These are phyloP conservation scores for Taeniopygia guttata DNA, from an alignment of 2,797 vertebrate genomes.

Conservation along the genomic window DNA sequence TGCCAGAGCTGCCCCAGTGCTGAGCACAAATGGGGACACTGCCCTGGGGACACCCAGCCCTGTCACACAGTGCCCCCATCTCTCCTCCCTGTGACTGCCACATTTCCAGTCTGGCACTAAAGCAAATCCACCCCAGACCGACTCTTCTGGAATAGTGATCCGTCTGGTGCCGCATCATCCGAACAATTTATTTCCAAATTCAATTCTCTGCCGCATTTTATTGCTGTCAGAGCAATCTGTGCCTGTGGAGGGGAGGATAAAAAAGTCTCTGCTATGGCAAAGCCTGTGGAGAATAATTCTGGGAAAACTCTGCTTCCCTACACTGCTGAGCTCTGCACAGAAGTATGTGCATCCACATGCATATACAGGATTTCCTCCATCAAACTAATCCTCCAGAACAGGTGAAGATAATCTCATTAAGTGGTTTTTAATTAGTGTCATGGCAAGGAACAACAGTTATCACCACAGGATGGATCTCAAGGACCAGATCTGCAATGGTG, in stretches of 20 bases:
- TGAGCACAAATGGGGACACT: fast-evolving
- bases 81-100: fast-evolving
- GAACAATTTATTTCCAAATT: conserved; percentile 9
- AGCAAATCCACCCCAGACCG: fast-evolving
- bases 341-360: not conserved
- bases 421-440: conserved; percentile 11
- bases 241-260: not conserved
- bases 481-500: not conserved
- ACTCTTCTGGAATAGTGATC: not conserved
- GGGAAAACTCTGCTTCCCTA: not conserved
- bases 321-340: fast-evolving
- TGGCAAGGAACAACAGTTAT: not conserved
- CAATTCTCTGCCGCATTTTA: conserved; percentile 7
- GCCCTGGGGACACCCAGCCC: not conserved
- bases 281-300: not conserved
- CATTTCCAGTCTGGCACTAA: not conserved
- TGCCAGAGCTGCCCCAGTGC: not conserved
- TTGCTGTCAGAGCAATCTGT: not conserved
- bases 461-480: not conserved
- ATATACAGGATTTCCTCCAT: not conserved
- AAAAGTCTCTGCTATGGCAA: not conserved
- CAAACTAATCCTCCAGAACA: conserved; percentile 12
- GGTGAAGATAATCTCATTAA: conserved; percentile 22
- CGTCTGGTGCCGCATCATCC: not conserved
- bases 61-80: fast-evolving